Evolutionary conservation across 1,140 invertebrate genomes (phyloP).

Genomic region (Bilobella aurantiaca): DNA sequence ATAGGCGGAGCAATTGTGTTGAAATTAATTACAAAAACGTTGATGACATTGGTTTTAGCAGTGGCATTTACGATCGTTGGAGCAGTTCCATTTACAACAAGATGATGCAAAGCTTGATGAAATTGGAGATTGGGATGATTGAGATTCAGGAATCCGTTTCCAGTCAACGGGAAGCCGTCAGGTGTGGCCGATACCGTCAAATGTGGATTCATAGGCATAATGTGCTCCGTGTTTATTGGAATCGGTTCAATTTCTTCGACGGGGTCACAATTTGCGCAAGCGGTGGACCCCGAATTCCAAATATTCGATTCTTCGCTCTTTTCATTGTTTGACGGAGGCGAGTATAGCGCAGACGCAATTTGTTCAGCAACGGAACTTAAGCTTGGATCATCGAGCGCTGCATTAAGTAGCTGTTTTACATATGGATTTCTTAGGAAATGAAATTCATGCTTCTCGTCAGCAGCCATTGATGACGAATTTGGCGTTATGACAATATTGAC

Average conservation of each 20-base stretch:
- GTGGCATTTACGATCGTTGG: constrained; percentile 32
- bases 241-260: not conserved
- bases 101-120: constrained; percentile 34
- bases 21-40: constrained; percentile 35
- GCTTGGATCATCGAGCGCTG: constrained; percentile 23
- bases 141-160: constrained; percentile 25
- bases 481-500: constrained; percentile 34
- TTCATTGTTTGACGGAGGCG: not conserved
- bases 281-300: not conserved
- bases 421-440: constrained; percentile 34
- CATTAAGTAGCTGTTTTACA: constrained; percentile 30
- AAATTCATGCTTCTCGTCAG: constrained; percentile 23
- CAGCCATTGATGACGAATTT: constrained; percentile 10
- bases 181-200: constrained; percentile 17
- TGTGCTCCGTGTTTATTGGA: not conserved
- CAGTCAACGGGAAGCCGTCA: constrained; percentile 30
- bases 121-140: constrained; percentile 35
- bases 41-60: constrained; percentile 34
- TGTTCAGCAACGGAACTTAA: constrained; percentile 28
- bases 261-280: not conserved
- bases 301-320: not conserved
- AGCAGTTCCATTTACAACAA: constrained; percentile 29
- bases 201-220: not conserved
- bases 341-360: constrained; percentile 27
- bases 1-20: too few species aligned